Evolutionary conservation across 2,888 invertebrate species (phyloP).

Genomic region (Drosophila colorata): DNA sequence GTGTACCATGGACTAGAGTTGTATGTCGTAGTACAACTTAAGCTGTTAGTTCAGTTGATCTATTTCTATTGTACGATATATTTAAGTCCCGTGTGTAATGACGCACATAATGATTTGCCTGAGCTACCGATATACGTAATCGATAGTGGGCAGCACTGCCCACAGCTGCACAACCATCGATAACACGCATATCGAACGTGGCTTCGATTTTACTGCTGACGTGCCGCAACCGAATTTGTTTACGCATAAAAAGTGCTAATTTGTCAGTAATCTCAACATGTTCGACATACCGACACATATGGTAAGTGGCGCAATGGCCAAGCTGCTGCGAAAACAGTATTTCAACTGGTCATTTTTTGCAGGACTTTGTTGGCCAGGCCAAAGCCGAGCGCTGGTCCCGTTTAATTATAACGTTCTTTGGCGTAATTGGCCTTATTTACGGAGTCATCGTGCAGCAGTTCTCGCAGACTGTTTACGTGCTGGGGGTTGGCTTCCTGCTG

Average conservation of each 20-base stretch:
- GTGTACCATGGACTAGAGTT: too few species aligned
- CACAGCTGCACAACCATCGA: conserved; percentile 4
- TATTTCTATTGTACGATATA: too few species aligned
- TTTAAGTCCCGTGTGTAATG: too few species aligned
- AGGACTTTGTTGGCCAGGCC: conserved; percentile 96
- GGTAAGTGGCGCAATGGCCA: conserved; percentile 66
- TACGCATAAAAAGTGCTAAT: conserved; percentile 40
- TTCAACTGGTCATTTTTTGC: neutral
- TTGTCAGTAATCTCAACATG: conserved; percentile 68
- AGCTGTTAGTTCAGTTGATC: too few species aligned
- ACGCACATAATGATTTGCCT: too few species aligned
- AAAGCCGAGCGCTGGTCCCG: conserved; percentile 95
- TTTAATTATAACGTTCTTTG: conserved; percentile 95
- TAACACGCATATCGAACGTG: conserved; percentile 2
- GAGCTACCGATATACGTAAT: neutral
- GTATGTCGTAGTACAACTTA: too few species aligned
- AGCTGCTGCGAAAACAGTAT: neutral
- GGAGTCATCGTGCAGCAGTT: conserved; percentile 98
- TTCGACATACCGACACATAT: conserved; percentile 85
- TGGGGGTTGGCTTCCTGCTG: conserved; percentile 95
- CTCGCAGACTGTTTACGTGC: conserved; percentile 96
- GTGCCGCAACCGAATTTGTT: conserved; percentile 69
- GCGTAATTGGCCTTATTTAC: conserved; percentile 95
- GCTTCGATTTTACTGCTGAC: conserved; percentile 59
- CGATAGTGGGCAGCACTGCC: conserved; percentile 5